Conservation (phyloP, 2,113 vertebrate species). For the Upupa epops region DNA sequence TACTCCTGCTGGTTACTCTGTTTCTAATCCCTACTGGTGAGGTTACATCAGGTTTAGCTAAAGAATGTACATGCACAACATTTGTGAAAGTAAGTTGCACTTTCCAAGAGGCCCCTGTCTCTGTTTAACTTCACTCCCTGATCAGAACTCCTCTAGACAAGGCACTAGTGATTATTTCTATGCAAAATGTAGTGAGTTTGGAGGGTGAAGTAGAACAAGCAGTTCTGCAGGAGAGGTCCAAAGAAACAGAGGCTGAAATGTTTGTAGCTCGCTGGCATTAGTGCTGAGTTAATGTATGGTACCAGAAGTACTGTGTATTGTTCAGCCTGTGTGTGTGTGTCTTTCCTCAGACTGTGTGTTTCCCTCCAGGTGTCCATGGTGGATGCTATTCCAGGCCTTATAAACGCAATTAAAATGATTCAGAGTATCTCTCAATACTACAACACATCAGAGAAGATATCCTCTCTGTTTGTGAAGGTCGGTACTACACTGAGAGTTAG, state of each 20-base stretch:
- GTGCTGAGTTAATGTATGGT: background rate
- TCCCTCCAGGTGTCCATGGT: slow-evolving; percentile 87
- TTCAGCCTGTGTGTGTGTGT: no score
- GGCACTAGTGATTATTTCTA: background rate
- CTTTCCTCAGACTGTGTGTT: background rate
- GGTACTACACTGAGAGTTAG: background rate
- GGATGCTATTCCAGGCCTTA: slow-evolving; percentile 87
- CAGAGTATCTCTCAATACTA: slow-evolving; percentile 90
- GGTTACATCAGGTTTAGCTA: background rate
- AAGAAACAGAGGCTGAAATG: background rate
- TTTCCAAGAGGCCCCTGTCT: background rate
- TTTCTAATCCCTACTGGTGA: background rate
- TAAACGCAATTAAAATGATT: slow-evolving; percentile 93
- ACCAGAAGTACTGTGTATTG: background rate
- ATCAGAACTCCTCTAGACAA: background rate
- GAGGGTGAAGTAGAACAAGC: background rate
- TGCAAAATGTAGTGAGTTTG: background rate
- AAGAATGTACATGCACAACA: background rate
- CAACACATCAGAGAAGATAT: slow-evolving; percentile 94
- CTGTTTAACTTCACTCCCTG: background rate
- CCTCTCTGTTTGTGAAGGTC: slow-evolving; percentile 94
- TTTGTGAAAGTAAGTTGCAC: background rate
- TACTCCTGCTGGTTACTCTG: no score
- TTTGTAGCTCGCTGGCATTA: rapidly evolving
- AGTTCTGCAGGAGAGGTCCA: background rate